Evolutionary conservation across 2,888 invertebrate genomes (phyloP).

Genomic region (Muschampia plurimacula): DNA sequence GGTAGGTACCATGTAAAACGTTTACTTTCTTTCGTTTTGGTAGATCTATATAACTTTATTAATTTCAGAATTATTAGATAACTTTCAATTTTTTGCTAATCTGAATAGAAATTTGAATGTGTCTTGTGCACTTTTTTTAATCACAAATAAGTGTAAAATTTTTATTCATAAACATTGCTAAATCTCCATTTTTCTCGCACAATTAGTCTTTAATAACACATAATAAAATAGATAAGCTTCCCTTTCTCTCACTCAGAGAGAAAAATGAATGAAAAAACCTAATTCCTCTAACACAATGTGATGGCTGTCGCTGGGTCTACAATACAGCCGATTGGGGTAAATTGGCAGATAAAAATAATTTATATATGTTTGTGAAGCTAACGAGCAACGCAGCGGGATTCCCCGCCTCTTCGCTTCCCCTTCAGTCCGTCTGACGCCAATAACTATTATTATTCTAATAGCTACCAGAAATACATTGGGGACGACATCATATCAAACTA

Average conservation of each 20-base stretch:
- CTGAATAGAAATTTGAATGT: too few species aligned
- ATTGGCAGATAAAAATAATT: constrained; percentile 83
- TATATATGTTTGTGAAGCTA: constrained; percentile 75
- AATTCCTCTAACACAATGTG: constrained; percentile 49
- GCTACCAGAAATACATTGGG: constrained; percentile 31
- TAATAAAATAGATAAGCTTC: constrained; percentile 19
- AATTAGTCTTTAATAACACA: constrained; percentile 21
- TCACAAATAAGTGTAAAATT: too few species aligned
- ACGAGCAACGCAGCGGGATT: constrained; percentile 75
- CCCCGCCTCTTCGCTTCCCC: constrained; percentile 66
- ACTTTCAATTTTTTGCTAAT: too few species aligned
- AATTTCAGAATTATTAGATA: too few species aligned
- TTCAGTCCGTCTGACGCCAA: constrained; percentile 70
- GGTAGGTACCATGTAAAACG: too few species aligned
- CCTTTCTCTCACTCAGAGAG: background rate
- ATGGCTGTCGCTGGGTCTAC: constrained; percentile 71
- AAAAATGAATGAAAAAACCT: constrained; percentile 16
- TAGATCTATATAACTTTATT: too few species aligned
- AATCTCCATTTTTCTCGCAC: background rate
- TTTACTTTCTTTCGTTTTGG: too few species aligned
- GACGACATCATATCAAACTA: background rate
- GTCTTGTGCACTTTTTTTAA: too few species aligned
- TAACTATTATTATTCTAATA: constrained; percentile 60
- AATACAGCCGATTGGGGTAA: constrained; percentile 80
- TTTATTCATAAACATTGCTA: background rate